phyloP scores from a whole-genome alignment of 1,140 invertebrate genomes.

The Pseudoatta argentina region DNA sequence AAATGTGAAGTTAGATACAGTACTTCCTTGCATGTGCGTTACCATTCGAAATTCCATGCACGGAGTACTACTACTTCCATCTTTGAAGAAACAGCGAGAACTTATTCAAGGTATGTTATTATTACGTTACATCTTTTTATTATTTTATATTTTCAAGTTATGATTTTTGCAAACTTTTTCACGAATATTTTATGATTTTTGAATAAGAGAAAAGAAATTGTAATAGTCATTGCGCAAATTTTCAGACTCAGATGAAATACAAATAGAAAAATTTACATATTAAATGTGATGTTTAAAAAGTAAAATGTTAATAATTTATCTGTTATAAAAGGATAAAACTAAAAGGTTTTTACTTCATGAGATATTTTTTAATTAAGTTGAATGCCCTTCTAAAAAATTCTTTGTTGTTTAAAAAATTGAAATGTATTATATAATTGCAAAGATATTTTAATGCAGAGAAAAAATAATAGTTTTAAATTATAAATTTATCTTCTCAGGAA shows the following conservation, averaged over 20 bases:
- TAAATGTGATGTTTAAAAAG: neutral
- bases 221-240: neutral
- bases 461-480: constrained; percentile 11
- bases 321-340: neutral
- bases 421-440: neutral
- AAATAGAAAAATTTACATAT: neutral
- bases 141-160: neutral
- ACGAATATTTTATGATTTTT: neutral
- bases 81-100: no score
- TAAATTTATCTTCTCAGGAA: neutral
- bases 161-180: neutral
- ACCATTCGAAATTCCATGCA: no score
- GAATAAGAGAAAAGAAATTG: neutral
- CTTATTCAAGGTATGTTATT: no score
- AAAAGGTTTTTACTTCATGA: neutral
- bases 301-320: neutral
- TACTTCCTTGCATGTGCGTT: no score
- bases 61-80: no score
- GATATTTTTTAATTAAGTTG: neutral
- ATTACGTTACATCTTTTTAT: neutral
- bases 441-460: neutral
- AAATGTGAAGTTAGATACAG: no score
- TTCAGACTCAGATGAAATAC: neutral
- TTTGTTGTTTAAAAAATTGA: neutral
- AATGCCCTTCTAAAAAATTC: neutral